Base-by-base conservation (phyloP, 2,113 vertebrate genomes). In the Apodemus speciosus region DNA sequence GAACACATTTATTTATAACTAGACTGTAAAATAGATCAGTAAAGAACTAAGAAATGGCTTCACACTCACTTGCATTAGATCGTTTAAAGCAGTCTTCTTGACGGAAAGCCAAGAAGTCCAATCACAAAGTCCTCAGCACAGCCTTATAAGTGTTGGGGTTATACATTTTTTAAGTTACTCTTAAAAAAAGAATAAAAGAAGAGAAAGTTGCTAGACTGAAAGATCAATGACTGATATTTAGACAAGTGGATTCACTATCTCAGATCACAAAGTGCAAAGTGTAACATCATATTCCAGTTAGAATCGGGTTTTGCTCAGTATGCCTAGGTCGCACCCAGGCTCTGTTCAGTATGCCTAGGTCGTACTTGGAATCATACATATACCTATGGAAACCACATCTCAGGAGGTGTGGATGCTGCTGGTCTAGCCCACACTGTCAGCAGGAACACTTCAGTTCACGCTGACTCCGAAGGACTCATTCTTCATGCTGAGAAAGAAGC, bases 171-270 rank as follows among this genome's bases (percentile, higher is more conserved):
- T 56, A 72, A 43, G 66, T 53, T 58, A 16, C 32, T 93, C 64
- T 91, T 7, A 73, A 58, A 43, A 51, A 71, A 58, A 71, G 1
- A 46, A 43, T 43, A 38, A 68, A 94, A 18, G 38, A 16, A 21
- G 73, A 8, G 62, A 79, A 64, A 0, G 9, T 73, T 72, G 53
- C n/a, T 60, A 77, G 10, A 53, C 9, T 46, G 1, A 85, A 91
- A 27, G 79, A 79, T 75, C 49, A 20, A 69, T 64, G 40, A 93
- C 7, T 84, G 6, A 91, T 89, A 75, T 89, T 80, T 51, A 87
- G 27, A 84, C 83, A 85, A 84, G 69, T 14, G 23, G 23, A 75
- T 7, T 4, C 60, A 27, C 56, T 38, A 2, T 10, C 38, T 94
- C 73, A 89, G 32, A 84, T 80, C 15, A 32, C 46, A 81, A 88